phyloP scores from a whole-genome alignment of 1,140 invertebrate genomes.

The Anastrepha ludens region DNA sequence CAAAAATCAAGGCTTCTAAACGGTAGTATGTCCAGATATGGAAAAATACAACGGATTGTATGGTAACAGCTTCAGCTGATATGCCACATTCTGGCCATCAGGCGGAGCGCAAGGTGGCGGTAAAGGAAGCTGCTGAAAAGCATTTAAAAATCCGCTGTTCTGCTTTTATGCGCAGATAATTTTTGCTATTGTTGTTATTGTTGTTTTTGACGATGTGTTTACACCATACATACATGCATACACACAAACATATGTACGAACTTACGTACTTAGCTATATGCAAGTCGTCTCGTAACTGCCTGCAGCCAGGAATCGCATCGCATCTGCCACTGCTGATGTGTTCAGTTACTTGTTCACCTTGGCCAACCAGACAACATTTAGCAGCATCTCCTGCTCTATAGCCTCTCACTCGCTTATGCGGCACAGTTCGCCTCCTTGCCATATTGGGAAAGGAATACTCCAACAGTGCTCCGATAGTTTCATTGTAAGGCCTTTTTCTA shows the following conservation, averaged over 20 bases:
- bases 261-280: not conserved
- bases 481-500: not conserved
- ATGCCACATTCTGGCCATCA: slow-evolving; percentile 28
- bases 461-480: not conserved
- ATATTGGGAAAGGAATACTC: not conserved
- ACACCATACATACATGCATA: not conserved
- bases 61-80: slow-evolving; percentile 17
- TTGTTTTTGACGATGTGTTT: not conserved
- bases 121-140: slow-evolving; percentile 2
- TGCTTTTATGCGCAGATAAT: not conserved
- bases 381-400: not conserved
- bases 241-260: not conserved
- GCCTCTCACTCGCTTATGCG: not conserved
- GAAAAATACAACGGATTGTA: slow-evolving; percentile 13
- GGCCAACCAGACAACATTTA: not conserved
- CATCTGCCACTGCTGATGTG: not conserved
- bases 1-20: slow-evolving; percentile 45
- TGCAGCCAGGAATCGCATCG: slow-evolving; percentile 3
- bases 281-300: not conserved
- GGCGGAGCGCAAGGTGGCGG: slow-evolving; percentile 14
- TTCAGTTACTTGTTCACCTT: slow-evolving; percentile 31
- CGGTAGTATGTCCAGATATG: slow-evolving; percentile 48
- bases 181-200: not conserved
- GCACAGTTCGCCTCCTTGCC: not conserved
- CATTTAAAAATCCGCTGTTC: slow-evolving; percentile 35